These are phyloP conservation scores for Paedocypris micromegethes DNA, from an alignment of 2,797 vertebrate species.

Conservation along the genomic window DNA sequence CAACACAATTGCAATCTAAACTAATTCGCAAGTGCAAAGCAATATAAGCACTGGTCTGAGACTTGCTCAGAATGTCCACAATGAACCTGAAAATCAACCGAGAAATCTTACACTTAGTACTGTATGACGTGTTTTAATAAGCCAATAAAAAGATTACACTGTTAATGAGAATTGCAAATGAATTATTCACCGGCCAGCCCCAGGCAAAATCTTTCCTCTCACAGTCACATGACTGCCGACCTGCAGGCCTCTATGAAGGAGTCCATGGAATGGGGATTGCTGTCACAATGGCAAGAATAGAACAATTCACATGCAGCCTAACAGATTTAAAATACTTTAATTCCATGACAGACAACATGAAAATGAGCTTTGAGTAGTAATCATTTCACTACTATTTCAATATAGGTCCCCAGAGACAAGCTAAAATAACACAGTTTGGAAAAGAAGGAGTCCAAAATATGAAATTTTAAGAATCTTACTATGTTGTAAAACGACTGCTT, in stretches of 20 bases:
- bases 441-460: no score
- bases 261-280: slow-evolving; percentile 27
- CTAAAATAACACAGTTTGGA: no score
- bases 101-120: neutral
- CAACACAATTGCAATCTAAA: slow-evolving; percentile 54
- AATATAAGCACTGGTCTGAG: slow-evolving; percentile 38
- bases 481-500: slow-evolving; percentile 59
- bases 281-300: slow-evolving; percentile 3
- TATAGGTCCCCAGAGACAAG: neutral
- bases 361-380: neutral
- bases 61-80: slow-evolving; percentile 41
- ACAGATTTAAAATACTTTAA: no score
- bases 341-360: neutral
- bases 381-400: neutral
- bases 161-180: neutral
- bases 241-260: slow-evolving; percentile 34
- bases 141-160: neutral
- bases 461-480: slow-evolving; percentile 56
- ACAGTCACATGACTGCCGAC: slow-evolving; percentile 43
- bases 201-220: slow-evolving; percentile 31
- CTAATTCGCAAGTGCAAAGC: slow-evolving; percentile 70
- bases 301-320: no score
- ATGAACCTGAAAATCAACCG: slow-evolving; percentile 36
- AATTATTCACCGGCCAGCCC: slow-evolving; percentile 26
- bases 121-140: neutral